Evolutionary conservation across 2,888 invertebrate genomes (phyloP).

Genomic region (Xylocampa areola): DNA sequence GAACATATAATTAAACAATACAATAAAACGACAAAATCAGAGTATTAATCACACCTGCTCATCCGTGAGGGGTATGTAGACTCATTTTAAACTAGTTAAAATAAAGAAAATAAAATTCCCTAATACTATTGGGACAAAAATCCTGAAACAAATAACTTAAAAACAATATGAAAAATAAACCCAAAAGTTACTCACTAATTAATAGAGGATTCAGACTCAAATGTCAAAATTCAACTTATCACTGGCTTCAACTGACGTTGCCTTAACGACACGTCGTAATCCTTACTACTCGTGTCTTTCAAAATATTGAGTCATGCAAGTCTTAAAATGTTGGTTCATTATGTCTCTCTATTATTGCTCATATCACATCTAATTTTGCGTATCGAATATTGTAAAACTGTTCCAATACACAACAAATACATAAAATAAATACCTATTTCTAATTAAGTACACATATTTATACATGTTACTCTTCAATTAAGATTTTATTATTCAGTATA

Average conservation of each 20-base stretch:
- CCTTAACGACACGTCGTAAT: slow-evolving; percentile 55
- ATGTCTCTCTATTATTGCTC: slow-evolving; percentile 87
- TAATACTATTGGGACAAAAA: slow-evolving; percentile 90
- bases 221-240: slow-evolving; percentile 79
- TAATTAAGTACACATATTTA: slow-evolving; percentile 86
- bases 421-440: slow-evolving; percentile 85
- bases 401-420: slow-evolving; percentile 82
- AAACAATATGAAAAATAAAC: slow-evolving; percentile 89
- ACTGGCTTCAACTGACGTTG: slow-evolving; percentile 70
- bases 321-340: slow-evolving; percentile 77
- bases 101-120: slow-evolving; percentile 90
- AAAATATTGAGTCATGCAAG: slow-evolving; percentile 74
- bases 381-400: slow-evolving; percentile 80
- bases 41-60: slow-evolving; percentile 88
- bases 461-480: slow-evolving; percentile 67
- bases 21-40: slow-evolving; percentile 87
- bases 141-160: slow-evolving; percentile 90
- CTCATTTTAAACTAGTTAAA: slow-evolving; percentile 85
- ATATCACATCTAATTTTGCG: slow-evolving; percentile 87
- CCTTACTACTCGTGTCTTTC: slow-evolving; percentile 70
- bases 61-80: slow-evolving; percentile 82
- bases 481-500: slow-evolving; percentile 66
- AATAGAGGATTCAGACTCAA: slow-evolving; percentile 88
- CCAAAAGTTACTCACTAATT: slow-evolving; percentile 89
- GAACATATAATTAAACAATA: slow-evolving; percentile 87